Conservation (phyloP, 1,140 invertebrate genomes). For the Homarus americanus region DNA sequence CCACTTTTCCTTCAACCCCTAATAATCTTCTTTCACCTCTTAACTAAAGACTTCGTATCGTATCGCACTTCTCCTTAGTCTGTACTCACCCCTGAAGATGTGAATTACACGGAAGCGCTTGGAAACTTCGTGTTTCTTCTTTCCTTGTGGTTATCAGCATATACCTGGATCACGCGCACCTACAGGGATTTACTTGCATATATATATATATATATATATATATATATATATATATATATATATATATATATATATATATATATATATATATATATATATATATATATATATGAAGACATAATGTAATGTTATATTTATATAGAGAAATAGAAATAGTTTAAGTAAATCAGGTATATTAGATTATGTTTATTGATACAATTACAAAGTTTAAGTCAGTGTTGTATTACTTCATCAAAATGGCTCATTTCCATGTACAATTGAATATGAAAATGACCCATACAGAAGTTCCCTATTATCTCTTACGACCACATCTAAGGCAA, state of each 20-base stretch:
- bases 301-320: neutral
- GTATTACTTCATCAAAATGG: neutral
- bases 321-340: neutral
- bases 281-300: neutral
- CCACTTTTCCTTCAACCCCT: no score
- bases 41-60: no score
- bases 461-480: neutral
- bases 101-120: no score
- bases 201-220: neutral
- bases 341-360: neutral
- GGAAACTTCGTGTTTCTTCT: no score
- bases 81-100: no score
- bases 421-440: neutral
- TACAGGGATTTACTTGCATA: no score
- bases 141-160: no score
- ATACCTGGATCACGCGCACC: no score
- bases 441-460: neutral
- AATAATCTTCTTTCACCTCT: no score
- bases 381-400: neutral
- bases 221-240: slow-evolving; percentile 4
- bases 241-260: neutral
- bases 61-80: no score
- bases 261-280: neutral
- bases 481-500: neutral
- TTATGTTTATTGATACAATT: neutral